phyloP scores from a whole-genome alignment of 2,888 invertebrate species.

The Octodonta nipae region DNA sequence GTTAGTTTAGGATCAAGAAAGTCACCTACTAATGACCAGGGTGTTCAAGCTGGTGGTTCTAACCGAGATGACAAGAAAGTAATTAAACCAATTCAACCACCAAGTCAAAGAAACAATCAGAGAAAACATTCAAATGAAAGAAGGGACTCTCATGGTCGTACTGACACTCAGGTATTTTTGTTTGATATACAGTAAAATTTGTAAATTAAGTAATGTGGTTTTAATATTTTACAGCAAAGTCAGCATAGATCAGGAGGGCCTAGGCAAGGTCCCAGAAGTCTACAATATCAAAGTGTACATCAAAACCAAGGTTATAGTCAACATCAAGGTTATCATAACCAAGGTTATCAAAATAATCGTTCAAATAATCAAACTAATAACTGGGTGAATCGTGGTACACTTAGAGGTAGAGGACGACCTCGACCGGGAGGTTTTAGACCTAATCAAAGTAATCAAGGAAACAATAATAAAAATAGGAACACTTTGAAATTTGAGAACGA shows the following conservation, averaged over 20 bases:
- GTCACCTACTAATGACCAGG: slow-evolving; percentile 77
- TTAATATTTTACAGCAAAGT: too few relatives aligned
- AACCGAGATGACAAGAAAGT: slow-evolving; percentile 33
- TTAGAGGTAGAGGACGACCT: slow-evolving; percentile 18
- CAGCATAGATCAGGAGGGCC: too few relatives aligned
- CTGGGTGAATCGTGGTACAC: slow-evolving; percentile 21
- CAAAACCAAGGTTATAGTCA: slow-evolving; percentile 5
- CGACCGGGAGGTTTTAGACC: slow-evolving; percentile 16
- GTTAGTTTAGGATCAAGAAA: slow-evolving; percentile 59
- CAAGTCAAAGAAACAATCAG: slow-evolving; percentile 20
- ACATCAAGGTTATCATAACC: slow-evolving; percentile 2
- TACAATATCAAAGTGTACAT: not conserved
- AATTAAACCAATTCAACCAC: slow-evolving; percentile 30
- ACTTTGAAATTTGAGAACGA: slow-evolving; percentile 89
- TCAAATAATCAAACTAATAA: slow-evolving; percentile 13
- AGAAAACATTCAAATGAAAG: slow-evolving; percentile 26
- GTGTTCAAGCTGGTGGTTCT: slow-evolving; percentile 51
- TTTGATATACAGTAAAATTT: not conserved
- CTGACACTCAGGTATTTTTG: slow-evolving; percentile 15
- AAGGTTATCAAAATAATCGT: slow-evolving; percentile 10
- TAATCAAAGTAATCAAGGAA: not conserved
- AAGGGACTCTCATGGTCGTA: slow-evolving; percentile 24
- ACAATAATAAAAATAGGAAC: slow-evolving; percentile 38
- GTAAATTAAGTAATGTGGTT: not conserved
- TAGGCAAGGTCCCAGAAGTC: too few relatives aligned